phyloP scores from a whole-genome alignment of 2,797 vertebrate species.

The Anas acuta region DNA sequence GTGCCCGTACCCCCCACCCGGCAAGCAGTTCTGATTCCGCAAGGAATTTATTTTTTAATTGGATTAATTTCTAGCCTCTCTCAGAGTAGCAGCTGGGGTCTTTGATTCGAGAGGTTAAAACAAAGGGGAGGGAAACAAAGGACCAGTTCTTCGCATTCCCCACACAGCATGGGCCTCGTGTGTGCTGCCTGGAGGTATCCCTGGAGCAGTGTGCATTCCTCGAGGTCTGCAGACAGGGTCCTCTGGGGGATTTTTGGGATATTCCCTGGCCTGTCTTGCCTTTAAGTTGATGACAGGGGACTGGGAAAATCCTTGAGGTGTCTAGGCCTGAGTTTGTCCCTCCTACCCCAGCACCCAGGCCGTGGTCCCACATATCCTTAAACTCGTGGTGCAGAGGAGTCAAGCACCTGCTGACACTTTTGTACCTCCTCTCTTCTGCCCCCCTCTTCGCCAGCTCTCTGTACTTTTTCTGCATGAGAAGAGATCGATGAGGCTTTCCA shows the following conservation, averaged over 20 bases:
- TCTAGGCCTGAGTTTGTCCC: background rate
- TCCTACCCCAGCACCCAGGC: background rate
- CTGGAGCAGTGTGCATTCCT: background rate
- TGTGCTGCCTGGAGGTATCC: background rate
- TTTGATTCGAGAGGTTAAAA: constrained; percentile 68
- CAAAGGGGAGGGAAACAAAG: constrained; percentile 64
- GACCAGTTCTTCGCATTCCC: constrained; percentile 46
- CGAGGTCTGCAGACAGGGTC: background rate
- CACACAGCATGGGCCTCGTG: background rate
- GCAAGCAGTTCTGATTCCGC: constrained; percentile 41
- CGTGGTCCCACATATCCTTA: background rate
- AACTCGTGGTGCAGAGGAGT: background rate
- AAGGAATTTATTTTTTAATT: constrained; percentile 63
- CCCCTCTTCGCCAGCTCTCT: background rate
- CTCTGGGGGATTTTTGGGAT: background rate
- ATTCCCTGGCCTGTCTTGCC: background rate
- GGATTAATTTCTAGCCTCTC: constrained; percentile 67
- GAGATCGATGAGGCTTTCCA: background rate
- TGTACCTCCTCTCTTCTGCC: background rate
- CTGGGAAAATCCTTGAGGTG: background rate
- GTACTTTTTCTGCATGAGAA: background rate
- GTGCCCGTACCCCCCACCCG: background rate
- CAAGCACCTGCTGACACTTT: background rate
- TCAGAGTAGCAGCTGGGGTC: constrained; percentile 56
- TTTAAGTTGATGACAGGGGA: background rate